These are phyloP conservation scores for Scaptomyza caliginosa DNA, from an alignment of 2,888 invertebrate species.

Conservation along the genomic window DNA sequence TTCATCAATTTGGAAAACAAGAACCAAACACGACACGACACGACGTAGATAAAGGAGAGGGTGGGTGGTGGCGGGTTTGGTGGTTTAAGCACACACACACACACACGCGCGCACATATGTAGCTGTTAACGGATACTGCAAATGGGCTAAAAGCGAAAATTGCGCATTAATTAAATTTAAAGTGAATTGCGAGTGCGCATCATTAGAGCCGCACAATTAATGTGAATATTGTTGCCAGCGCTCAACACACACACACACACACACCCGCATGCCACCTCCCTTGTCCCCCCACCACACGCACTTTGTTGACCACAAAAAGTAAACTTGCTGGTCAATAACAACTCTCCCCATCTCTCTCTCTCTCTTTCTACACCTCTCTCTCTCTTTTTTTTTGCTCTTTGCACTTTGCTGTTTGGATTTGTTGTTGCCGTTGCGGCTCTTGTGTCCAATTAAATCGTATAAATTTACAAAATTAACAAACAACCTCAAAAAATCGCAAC, in stretches of 20 bases:
- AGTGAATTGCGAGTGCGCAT: slow-evolving; percentile 64
- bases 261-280: neutral
- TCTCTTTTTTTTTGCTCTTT: neutral
- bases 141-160: slow-evolving; percentile 68
- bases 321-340: slow-evolving; percentile 61
- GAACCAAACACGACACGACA: slow-evolving; percentile 11
- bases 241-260: neutral
- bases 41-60: neutral
- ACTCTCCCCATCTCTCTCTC: slow-evolving; percentile 5
- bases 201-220: slow-evolving; percentile 73
- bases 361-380: neutral
- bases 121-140: slow-evolving; percentile 39
- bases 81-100: neutral
- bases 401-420: slow-evolving; percentile 2
- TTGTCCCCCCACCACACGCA: too few relatives aligned
- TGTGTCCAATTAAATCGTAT: slow-evolving; percentile 74
- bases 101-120: neutral
- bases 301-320: slow-evolving; percentile 57
- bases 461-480: slow-evolving; percentile 72
- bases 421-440: slow-evolving; percentile 39
- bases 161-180: slow-evolving; percentile 74
- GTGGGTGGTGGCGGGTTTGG: neutral
- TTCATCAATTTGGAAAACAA: slow-evolving; percentile 59
- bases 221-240: slow-evolving; percentile 58
- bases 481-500: slow-evolving; percentile 42